phyloP scores from a whole-genome alignment of 1,140 invertebrate species.

The Heliconius congener region DNA sequence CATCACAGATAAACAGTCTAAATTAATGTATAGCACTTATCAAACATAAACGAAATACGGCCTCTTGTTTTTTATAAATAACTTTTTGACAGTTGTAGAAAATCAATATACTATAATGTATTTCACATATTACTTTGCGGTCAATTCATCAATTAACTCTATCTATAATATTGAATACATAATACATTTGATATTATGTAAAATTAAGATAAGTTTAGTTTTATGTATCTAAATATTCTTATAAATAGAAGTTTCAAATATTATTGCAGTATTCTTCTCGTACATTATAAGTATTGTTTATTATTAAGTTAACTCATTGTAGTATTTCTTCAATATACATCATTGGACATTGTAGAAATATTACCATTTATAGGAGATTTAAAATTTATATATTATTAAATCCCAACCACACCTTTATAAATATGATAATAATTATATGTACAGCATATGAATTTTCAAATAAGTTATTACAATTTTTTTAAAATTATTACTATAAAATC shows the following conservation, averaged over 20 bases:
- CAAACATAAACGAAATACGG: not conserved
- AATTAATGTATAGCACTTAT: not conserved
- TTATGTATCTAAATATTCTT: constrained; percentile 13
- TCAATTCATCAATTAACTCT: not conserved
- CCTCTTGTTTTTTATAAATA: not conserved
- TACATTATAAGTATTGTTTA: constrained; percentile 1
- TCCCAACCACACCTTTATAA: not conserved
- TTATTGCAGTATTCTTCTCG: constrained; percentile 18
- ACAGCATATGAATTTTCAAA: not conserved
- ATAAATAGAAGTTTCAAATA: constrained; percentile 19
- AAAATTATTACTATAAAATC: too few relatives aligned
- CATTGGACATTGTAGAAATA: constrained; percentile 5
- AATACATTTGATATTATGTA: too few relatives aligned
- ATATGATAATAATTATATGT: not conserved
- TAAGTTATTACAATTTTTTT: not conserved
- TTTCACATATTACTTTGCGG: not conserved
- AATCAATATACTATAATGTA: not conserved
- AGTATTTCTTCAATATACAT: constrained; percentile 21
- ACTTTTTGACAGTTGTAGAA: not conserved
- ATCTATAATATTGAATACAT: not conserved
- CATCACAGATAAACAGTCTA: not conserved
- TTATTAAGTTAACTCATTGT: not conserved
- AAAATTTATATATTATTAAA: not conserved
- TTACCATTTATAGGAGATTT: constrained; percentile 1
- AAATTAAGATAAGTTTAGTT: not conserved